These are phyloP conservation scores for Philaenus spumarius DNA, from an alignment of 1,140 invertebrate genomes.

Conservation along the genomic window DNA sequence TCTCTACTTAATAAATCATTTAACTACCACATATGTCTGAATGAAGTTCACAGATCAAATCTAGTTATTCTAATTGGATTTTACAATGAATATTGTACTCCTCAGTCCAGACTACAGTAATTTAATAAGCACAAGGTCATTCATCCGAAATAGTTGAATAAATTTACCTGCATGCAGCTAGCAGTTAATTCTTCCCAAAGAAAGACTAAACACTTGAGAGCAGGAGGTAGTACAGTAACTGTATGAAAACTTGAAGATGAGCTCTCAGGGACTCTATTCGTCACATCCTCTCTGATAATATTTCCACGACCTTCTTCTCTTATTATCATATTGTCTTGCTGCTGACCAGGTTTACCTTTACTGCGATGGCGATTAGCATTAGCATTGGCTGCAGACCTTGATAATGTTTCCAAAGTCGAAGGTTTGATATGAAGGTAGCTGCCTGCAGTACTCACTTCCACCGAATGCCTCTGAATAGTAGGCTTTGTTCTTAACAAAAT, in stretches of 20 bases:
- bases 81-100: too few relatives aligned
- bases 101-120: too few relatives aligned
- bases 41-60: too few relatives aligned
- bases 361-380: constrained; percentile 56
- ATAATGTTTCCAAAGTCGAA: constrained; percentile 65
- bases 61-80: too few relatives aligned
- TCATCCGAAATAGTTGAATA: too few relatives aligned
- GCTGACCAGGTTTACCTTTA: constrained; percentile 35
- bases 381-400: constrained; percentile 64
- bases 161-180: constrained; percentile 55
- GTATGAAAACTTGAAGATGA: constrained; percentile 45
- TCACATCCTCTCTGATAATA: too few relatives aligned
- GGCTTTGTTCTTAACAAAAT: neutral
- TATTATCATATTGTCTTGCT: neutral
- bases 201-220: constrained; percentile 71
- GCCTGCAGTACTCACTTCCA: constrained; percentile 37
- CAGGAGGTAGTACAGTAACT: constrained; percentile 71
- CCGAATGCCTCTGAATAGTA: constrained; percentile 28
- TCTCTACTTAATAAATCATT: too few relatives aligned
- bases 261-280: constrained; percentile 29
- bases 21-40: too few relatives aligned
- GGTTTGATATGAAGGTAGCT: constrained; percentile 72
- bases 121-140: too few relatives aligned
- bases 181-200: constrained; percentile 84
- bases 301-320: constrained; percentile 9